Evolutionary conservation across 2,888 invertebrate species (phyloP).

Genomic region (Acrobasis consociella): DNA sequence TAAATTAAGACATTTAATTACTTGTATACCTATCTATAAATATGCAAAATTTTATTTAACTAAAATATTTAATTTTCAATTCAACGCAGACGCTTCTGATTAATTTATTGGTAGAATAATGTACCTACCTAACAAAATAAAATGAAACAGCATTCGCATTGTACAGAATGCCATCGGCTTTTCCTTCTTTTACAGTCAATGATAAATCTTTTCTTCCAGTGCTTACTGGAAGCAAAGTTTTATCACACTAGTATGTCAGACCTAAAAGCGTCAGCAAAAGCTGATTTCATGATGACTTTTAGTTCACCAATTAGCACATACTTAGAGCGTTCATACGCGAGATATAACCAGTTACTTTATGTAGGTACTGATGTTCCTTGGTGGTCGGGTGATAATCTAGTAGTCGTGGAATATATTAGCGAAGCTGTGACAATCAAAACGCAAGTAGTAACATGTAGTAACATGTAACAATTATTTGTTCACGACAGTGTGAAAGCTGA

Average conservation of each 20-base stretch:
- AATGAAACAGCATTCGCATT: too few relatives aligned
- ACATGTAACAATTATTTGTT: slow-evolving; percentile 11
- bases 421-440: slow-evolving; percentile 3
- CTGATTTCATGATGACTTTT: slow-evolving; percentile 15
- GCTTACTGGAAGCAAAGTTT: background rate
- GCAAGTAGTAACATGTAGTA: slow-evolving; percentile 5
- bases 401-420: slow-evolving; percentile 23
- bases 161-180: too few relatives aligned
- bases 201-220: too few relatives aligned
- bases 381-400: slow-evolving; percentile 26
- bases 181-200: background rate
- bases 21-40: too few relatives aligned
- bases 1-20: too few relatives aligned
- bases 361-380: slow-evolving; percentile 6
- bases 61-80: too few relatives aligned
- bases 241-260: background rate
- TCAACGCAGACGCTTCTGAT: too few relatives aligned
- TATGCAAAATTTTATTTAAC: too few relatives aligned
- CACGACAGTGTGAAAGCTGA: slow-evolving; percentile 7
- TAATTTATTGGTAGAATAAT: too few relatives aligned
- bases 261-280: background rate
- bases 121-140: too few relatives aligned
- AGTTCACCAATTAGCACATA: slow-evolving; percentile 23
- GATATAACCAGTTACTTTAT: slow-evolving; percentile 25
- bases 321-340: slow-evolving; percentile 16